These are phyloP conservation scores for Callipepla squamata DNA, from an alignment of 2,113 vertebrate species.

Conservation along the genomic window DNA sequence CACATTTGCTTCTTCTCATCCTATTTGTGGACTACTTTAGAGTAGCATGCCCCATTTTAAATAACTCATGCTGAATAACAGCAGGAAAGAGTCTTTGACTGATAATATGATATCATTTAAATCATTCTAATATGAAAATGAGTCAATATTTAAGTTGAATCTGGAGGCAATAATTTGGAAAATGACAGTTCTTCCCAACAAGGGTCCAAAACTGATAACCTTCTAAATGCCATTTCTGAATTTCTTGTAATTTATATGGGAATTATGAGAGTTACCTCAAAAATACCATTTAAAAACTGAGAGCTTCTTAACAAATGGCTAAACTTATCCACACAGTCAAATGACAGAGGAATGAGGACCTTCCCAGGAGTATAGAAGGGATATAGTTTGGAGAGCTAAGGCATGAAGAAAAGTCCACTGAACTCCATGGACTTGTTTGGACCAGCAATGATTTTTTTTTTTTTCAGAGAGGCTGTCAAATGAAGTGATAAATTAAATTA, in stretches of 20 bases:
- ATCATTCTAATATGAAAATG: not conserved
- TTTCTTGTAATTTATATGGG: not conserved
- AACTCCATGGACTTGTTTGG: not conserved
- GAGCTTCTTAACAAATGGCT: not conserved
- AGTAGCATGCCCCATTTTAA: not conserved
- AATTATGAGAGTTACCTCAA: not conserved
- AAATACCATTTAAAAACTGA: not conserved
- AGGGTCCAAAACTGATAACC: not conserved
- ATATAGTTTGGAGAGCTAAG: not conserved
- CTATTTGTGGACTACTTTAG: not conserved
- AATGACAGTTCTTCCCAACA: not conserved
- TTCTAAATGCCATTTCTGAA: not conserved
- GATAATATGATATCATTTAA: not conserved
- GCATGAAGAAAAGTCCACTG: accelerated
- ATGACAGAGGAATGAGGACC: not conserved
- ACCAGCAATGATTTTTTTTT: not conserved
- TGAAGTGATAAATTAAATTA: not conserved
- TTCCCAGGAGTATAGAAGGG: not conserved
- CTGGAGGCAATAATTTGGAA: not conserved
- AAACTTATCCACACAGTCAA: not conserved
- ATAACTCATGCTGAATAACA: not conserved
- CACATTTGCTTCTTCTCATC: not conserved
- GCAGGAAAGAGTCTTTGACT: not conserved
- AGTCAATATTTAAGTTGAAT: not conserved
- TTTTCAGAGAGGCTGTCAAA: not conserved